Base-by-base conservation (phyloP, 2,797 vertebrate species). In the Sciurus carolinensis region DNA sequence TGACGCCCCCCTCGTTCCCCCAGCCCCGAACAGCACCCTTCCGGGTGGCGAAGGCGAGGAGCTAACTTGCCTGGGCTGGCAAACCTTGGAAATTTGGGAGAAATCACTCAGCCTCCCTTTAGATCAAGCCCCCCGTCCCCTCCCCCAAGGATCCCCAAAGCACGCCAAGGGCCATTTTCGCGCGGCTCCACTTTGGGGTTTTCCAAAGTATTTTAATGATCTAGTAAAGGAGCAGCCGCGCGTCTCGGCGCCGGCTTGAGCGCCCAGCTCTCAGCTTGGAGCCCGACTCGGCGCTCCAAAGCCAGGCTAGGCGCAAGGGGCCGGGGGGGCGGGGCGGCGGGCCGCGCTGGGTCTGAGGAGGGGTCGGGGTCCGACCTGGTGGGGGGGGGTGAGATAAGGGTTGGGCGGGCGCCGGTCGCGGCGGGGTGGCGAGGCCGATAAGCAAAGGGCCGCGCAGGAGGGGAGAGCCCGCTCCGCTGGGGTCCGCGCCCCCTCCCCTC, bases 201-300 rank as follows among this genome's bases (percentile, higher is more conserved):
- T 97, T 97, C 97, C 97, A 87, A 97, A 97, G 97, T 97, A 96
- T 98, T 97, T 97, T 94, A 97, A 97, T 79, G 96, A 95, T 93
- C 95, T 87, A 95, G 97, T 92, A 64, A 97, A 93, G 94, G 59
- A 95, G 80, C 80, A 72, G 83, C 76, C 71, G 96, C 75, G 86
- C 97, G 91, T 82, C 89, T 83, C 59, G 82, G 95, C 92, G 94
- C 87, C 80, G 81, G 83, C 87, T 90, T 22, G 0, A 72, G 95
- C 89, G 69, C 92, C 85, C 82, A 69, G 95, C 71, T 96, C 95
- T 73, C 96, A 89, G 92, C 83, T 72, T 95, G 96, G 30, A 97
- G 95, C 76, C 87, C n/a, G 1, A 5, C 85, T 66, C 4, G 9
- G 85, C 64, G 75, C 92, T 86, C 59, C 11, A 52, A 17, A 69